These are phyloP conservation scores for Notoglanidium macrostoma DNA, from an alignment of 2,797 vertebrate genomes.

Conservation along the genomic window DNA sequence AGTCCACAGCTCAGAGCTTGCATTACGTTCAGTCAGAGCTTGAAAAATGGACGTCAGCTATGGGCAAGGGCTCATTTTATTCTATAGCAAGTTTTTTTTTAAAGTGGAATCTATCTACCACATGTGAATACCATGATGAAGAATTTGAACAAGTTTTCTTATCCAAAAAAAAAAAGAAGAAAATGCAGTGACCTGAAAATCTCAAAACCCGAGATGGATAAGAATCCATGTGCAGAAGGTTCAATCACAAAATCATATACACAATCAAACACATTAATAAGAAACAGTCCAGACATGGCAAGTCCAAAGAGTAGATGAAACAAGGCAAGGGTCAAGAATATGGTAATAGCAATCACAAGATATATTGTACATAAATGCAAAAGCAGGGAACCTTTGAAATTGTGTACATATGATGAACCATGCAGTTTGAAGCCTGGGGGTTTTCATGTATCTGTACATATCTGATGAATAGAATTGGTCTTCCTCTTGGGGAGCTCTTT, in stretches of 20 bases:
- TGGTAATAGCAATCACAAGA: not conserved
- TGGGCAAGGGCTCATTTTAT: not conserved
- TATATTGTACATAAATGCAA: not conserved
- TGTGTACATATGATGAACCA: not conserved
- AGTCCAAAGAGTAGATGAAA: not conserved
- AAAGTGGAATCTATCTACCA: not conserved
- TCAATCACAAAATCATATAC: not conserved
- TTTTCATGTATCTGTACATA: not conserved
- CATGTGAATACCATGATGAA: not conserved
- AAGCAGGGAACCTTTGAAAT: not conserved
- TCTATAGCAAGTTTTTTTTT: not conserved
- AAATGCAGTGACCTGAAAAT: not conserved
- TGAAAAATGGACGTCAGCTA: slow-evolving; percentile 45
- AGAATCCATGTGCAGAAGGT: not conserved
- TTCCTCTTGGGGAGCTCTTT: not conserved
- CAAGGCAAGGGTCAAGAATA: not conserved
- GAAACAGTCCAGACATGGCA: not conserved
- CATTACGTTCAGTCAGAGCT: slow-evolving; percentile 43
- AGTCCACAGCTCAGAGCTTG: slow-evolving; percentile 16
- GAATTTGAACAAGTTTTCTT: not conserved
- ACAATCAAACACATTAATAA: not conserved
- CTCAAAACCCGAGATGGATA: not conserved
- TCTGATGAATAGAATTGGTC: not conserved
- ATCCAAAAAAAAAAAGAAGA: not conserved
- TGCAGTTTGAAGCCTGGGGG: not conserved